Conservation (phyloP, 2,888 invertebrate species). For the Psylliodes chrysocephalus region DNA sequence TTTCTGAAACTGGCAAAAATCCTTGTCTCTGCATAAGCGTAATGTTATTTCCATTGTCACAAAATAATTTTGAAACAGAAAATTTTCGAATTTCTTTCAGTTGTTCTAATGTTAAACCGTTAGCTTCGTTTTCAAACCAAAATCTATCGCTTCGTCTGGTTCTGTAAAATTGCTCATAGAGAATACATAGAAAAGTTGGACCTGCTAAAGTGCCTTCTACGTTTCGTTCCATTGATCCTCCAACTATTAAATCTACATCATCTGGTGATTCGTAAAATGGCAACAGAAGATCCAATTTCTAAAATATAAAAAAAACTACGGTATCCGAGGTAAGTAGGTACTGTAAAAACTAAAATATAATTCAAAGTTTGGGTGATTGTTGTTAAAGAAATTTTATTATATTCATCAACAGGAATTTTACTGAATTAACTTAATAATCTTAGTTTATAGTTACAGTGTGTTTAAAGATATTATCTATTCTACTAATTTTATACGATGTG, state of each 20-base stretch:
- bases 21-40: slow-evolving; percentile 73
- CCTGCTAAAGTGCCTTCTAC: slow-evolving; percentile 81
- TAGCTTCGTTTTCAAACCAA: slow-evolving; percentile 76
- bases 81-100: slow-evolving; percentile 78
- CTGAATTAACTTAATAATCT: no score
- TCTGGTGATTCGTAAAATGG: slow-evolving; percentile 75
- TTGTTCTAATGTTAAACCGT: slow-evolving; percentile 80
- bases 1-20: slow-evolving; percentile 70
- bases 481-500: no score
- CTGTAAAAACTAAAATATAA: no score
- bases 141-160: slow-evolving; percentile 86
- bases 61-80: slow-evolving; percentile 79
- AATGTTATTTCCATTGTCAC: slow-evolving; percentile 80
- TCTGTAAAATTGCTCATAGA: slow-evolving; percentile 86
- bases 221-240: slow-evolving; percentile 80
- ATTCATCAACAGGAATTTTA: no score
- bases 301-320: no score
- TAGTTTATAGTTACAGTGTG: no score
- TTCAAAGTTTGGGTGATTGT: no score
- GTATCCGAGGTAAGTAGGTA: no score
- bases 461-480: no score
- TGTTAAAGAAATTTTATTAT: no score
- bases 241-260: slow-evolving; percentile 87
- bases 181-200: slow-evolving; percentile 86
- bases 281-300: slow-evolving; percentile 74